Base-by-base conservation (phyloP, 2,888 invertebrate species). In the Chrysolina americana region DNA sequence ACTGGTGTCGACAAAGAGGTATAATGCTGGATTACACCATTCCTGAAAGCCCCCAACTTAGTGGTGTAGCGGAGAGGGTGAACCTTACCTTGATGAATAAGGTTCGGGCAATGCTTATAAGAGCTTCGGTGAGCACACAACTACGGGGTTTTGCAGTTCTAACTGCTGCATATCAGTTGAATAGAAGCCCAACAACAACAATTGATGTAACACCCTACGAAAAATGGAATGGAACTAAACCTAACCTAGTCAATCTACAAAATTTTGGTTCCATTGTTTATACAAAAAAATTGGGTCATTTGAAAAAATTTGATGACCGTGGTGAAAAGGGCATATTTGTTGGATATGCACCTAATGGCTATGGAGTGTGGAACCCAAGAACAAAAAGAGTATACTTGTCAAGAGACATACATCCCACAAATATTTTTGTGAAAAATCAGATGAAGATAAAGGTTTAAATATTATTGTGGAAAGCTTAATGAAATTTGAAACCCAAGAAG, bases 221-320 rank as follows among this genome's bases (percentile, higher is more conserved):
- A 53, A 53, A n/a, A 53, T 53, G 53, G 53, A 53, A 53, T 53
- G 53, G 53, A 53, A 53, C 53, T 53, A 53, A 53, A 53, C 53
- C 53, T 15, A 53, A 53, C 53, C 17, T 53, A n/a, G 21, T 19
- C 17, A 19, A 53, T 53, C 53, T 53, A 15, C 53, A 53, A 53
- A 21, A 53, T 19, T 53, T 53, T 53, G 53, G 53, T 15, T 53
- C 53, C 53, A 53, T 53, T 53, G 53, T 53, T 15, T 53, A 53
- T 53, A 53, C 53, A 53, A 53, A 53, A n/a, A 11, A n/a, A 53
- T 21, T 53, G 13, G 53, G 15, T 21, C 21, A 53, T n/a, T 53
- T 53, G n/a, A 53, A 53, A 21, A 53, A 53, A 53, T n/a, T 53
- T 10, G 53, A 53, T 15, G 53, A n/a, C 10, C 53, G 53, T 53